Conservation (phyloP, 2,888 invertebrate species). For the Heteromurus nitidus region DNA sequence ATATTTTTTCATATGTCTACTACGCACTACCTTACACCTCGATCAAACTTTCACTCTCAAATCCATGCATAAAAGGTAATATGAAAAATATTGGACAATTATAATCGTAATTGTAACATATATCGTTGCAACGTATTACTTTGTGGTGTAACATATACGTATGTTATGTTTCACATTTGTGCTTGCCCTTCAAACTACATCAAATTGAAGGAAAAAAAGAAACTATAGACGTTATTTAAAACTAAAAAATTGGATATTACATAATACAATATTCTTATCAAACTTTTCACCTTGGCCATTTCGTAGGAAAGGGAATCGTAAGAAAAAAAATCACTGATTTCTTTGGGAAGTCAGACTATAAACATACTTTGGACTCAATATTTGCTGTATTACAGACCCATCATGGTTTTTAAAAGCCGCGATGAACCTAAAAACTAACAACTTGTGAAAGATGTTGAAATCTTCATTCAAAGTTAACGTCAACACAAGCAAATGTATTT, state of each 20-base stretch:
- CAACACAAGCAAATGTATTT: no score
- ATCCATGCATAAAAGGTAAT: constrained; percentile 7
- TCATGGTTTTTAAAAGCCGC: no score
- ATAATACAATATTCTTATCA: background rate
- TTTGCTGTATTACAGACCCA: no score
- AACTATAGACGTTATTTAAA: background rate
- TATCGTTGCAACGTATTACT: no score
- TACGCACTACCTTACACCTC: background rate
- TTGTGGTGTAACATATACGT: background rate
- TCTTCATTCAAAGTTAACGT: no score
- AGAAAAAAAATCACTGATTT: constrained; percentile 54
- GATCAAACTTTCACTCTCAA: background rate
- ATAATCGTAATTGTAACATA: constrained; percentile 8
- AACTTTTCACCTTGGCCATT: constrained; percentile 15
- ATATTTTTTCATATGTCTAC: background rate
- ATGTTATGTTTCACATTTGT: background rate
- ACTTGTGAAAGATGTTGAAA: no score
- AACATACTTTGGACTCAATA: constrained; percentile 17
- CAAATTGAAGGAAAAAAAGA: constrained; percentile 18
- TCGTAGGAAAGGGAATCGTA: constrained; percentile 24
- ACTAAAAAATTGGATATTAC: background rate
- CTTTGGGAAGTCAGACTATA: constrained; percentile 59
- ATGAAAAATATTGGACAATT: constrained; percentile 29
- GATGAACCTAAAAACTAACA: background rate
- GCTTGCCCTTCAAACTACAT: background rate